Base-by-base conservation (phyloP, 1,140 invertebrate genomes). In the Leguminivora glycinivorella region DNA sequence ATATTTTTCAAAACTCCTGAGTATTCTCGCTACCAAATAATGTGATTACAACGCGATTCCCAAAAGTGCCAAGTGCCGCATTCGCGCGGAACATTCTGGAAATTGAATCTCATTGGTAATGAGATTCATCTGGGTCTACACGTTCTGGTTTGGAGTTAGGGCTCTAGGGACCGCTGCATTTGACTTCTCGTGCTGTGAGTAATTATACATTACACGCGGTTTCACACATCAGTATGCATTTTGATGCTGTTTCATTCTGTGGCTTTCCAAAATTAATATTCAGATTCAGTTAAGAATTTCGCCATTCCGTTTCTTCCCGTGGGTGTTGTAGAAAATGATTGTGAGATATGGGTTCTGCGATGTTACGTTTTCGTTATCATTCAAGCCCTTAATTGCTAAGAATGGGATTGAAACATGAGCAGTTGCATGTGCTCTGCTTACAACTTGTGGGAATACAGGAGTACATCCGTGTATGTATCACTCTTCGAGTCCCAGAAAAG, bases 41-140 rank as follows among this genome's bases (percentile, higher is more conserved):
- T 43, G 10, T 17, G 40, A 14, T 14, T n/a, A 43, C 40, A 43
- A 9, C 40, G 40, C 40, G 40, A 17, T 7, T 38, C 60, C 70
- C 60, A 67, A 77, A 77, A 70, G 56, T 31, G 56, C 56, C 56
- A 77, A 70, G 56, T 31, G 56, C 56, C 56, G 12, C 22, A 29
- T 69, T 60, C 25, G 29, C 29, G 68, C 24, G 56, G 56, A 58
- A 58, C 56, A 26, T 58, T 24, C 7, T 58, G 25, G 25, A 29
- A 58, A 58, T 58, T 60, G 56, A 60, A 60, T 47, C 43, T 47
- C 14, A 47, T 47, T 17, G 14, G 43, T 17, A 47, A 47, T 47
- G 14, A 47, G 43, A 17, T 47, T 47, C n/a, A 17, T 47, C 14
- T 47, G 17, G 43, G 4, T 47, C 43, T 17, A 47, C 43, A 47